Conservation (phyloP, 2,113 vertebrate species). For the Pelmatolapia mariae region DNA sequence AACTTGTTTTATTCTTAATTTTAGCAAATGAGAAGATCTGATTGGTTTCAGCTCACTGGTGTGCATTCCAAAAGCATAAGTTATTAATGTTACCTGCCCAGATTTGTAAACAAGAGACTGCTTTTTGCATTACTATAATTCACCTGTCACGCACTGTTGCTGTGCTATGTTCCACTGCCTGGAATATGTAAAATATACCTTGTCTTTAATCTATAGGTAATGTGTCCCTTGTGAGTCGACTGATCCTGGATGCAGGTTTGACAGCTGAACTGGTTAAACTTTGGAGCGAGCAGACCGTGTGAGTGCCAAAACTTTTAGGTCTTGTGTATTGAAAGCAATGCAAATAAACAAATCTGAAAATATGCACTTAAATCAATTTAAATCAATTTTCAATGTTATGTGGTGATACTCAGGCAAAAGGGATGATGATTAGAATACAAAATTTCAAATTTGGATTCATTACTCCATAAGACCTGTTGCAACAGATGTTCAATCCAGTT, state of each 20-base stretch:
- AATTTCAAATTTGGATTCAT: neutral
- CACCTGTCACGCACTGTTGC: neutral
- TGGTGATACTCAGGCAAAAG: neutral
- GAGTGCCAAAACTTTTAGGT: constrained; percentile 53
- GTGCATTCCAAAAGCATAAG: neutral
- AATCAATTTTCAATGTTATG: neutral
- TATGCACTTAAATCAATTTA: neutral
- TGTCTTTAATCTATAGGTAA: constrained; percentile 77
- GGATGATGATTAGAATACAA: neutral
- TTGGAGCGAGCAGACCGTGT: constrained; percentile 87
- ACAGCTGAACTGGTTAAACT: constrained; percentile 85
- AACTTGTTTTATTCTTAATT: neutral
- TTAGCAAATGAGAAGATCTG: neutral
- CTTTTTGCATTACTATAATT: neutral
- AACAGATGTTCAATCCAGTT: neutral
- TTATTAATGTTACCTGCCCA: neutral
- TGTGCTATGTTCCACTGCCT: neutral
- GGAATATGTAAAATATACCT: constrained; percentile 7
- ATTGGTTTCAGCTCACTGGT: neutral
- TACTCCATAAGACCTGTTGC: neutral
- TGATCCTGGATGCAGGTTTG: constrained; percentile 91
- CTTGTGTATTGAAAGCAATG: neutral
- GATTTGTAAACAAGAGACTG: neutral
- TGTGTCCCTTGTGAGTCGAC: constrained; percentile 81
- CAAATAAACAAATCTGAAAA: neutral